Conservation (phyloP, 1,140 invertebrate genomes). For the Aphis gossypii region DNA sequence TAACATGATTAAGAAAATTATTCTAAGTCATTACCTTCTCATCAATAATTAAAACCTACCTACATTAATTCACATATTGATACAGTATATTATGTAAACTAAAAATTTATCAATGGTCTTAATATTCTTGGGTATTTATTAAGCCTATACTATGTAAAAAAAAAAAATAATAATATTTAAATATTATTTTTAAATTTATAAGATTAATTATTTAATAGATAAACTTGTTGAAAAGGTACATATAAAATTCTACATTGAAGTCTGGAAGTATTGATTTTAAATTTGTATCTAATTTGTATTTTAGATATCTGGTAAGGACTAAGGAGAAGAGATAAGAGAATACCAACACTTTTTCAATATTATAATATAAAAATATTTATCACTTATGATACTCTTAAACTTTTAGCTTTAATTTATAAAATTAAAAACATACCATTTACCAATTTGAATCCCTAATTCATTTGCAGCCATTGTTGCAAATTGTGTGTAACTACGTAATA, state of each 20-base stretch:
- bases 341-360: not conserved
- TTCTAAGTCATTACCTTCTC: not conserved
- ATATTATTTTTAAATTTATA: not conserved
- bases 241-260: not conserved
- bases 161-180: not conserved
- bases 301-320: not conserved
- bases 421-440: conserved; percentile 71
- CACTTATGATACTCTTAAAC: not conserved
- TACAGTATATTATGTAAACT: not conserved
- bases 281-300: not conserved
- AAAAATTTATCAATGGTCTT: not conserved
- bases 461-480: conserved; percentile 82
- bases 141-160: no score
- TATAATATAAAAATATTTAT: not conserved
- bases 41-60: not conserved
- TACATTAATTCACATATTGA: not conserved
- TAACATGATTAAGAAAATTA: not conserved
- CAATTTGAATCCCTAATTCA: conserved; percentile 79
- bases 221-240: not conserved
- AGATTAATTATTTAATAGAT: not conserved
- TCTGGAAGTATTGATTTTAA: not conserved
- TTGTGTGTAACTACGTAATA: conserved; percentile 86
- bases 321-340: no score
- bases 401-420: not conserved
- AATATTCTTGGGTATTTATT: not conserved